Conservation (phyloP, 1,140 invertebrate species). For the Lordiphosa mommai region DNA sequence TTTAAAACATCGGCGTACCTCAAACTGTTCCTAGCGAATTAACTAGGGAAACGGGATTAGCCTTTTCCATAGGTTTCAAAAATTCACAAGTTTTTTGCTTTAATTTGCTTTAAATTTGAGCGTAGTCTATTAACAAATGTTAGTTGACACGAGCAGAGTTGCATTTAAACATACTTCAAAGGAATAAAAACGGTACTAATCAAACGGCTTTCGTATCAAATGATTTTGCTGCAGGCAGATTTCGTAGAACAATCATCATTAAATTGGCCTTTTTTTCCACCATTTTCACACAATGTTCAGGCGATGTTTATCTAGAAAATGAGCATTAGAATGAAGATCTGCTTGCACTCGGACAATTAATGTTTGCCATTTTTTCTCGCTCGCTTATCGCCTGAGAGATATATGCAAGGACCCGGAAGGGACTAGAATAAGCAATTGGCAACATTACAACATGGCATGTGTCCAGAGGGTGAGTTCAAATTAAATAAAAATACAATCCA, state of each 20-base stretch:
- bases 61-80: no score
- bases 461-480: constrained; percentile 20
- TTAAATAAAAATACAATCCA: constrained; percentile 72
- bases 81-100: no score
- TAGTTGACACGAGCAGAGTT: no score
- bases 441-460: constrained; percentile 25
- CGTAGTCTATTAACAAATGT: no score
- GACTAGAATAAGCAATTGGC: not conserved
- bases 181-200: no score
- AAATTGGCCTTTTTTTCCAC: constrained; percentile 32
- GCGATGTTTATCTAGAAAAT: not conserved
- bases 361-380: constrained; percentile 37
- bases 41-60: no score
- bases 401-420: not conserved
- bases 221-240: no score
- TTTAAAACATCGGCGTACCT: no score
- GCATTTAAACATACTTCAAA: no score
- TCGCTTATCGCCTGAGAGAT: constrained; percentile 10
- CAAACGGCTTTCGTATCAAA: constrained; percentile 2
- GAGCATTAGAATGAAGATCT: not conserved
- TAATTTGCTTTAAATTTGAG: no score
- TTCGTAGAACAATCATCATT: constrained; percentile 42
- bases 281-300: not conserved
- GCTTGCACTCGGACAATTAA: constrained; percentile 42
- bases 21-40: no score